Percentiles rank a stretch among this genome's conserved stretches.
These are phyloP conservation scores for Carcinoscorpius rotundicauda DNA, from an alignment of 1,140 invertebrate species.

Conservation along the genomic window DNA sequence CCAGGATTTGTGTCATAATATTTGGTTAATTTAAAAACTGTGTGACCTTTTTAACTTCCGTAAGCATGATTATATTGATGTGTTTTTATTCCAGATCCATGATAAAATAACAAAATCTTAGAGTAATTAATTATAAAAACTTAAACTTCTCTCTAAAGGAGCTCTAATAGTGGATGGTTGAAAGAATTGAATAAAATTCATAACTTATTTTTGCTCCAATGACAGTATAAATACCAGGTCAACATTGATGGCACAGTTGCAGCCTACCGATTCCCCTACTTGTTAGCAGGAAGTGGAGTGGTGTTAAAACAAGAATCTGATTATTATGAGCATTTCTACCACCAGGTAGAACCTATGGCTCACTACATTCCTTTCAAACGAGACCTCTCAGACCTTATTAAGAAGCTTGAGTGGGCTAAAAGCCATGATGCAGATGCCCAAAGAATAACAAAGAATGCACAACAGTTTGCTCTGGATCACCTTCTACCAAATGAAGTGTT, in stretches of 20 bases:
- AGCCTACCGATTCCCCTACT: conserved; percentile 84
- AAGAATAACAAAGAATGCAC: conserved; percentile 55
- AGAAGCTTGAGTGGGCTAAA: conserved; percentile 62
- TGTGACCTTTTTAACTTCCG: not conserved
- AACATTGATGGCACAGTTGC: conserved; percentile 94
- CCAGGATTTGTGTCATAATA: not conserved
- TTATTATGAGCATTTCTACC: conserved; percentile 93
- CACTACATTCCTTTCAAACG: conserved; percentile 75
- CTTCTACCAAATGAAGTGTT: conserved; percentile 73
- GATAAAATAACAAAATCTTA: not conserved
- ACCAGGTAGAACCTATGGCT: conserved; percentile 51
- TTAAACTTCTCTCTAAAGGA: conserved; percentile 1
- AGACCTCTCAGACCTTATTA: conserved; percentile 66
- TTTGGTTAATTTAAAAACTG: not conserved
- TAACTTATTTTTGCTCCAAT: conserved; percentile 19
- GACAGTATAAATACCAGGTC: conserved; percentile 88
- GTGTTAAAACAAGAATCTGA: conserved; percentile 85
- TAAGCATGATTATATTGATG: not conserved
- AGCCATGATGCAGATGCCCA: conserved; percentile 57
- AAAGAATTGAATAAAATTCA: too few species aligned
- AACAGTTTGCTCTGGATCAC: conserved; percentile 59
- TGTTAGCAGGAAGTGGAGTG: conserved; percentile 70
- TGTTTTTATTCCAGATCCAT: not conserved
- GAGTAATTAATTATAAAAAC: conserved; percentile 4
- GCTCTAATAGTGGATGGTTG: too few species aligned